These are phyloP conservation scores for Aplocera efformata DNA, from an alignment of 2,888 invertebrate species.

Conservation along the genomic window DNA sequence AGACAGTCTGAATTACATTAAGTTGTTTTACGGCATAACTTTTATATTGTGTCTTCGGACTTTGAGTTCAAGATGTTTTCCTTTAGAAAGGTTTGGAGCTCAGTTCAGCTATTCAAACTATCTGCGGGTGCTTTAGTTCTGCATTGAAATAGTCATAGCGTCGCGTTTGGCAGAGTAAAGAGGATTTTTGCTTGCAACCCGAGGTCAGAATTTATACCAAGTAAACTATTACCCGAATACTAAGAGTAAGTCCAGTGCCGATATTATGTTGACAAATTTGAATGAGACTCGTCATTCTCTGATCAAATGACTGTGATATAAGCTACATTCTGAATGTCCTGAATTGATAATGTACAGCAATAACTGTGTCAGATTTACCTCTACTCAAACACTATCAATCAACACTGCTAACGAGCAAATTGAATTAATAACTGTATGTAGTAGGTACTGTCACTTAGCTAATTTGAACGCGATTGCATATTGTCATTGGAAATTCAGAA, in stretches of 20 bases:
- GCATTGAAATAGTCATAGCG: slow-evolving; percentile 8
- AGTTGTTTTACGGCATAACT: not conserved
- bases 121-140: slow-evolving; percentile 10
- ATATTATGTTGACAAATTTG: no score
- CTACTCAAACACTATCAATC: slow-evolving; percentile 11
- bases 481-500: no score
- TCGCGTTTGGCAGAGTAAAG: not conserved
- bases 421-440: slow-evolving; percentile 5
- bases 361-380: slow-evolving; percentile 11
- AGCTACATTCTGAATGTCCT: not conserved
- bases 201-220: no score
- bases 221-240: no score
- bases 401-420: slow-evolving; percentile 16
- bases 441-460: no score
- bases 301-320: no score
- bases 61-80: slow-evolving; percentile 8
- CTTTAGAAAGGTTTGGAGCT: slow-evolving; percentile 2
- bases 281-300: no score
- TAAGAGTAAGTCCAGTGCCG: no score
- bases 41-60: not conserved
- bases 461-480: no score
- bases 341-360: not conserved
- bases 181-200: no score
- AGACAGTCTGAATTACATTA: not conserved
- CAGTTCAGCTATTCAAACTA: slow-evolving; percentile 14